Base-by-base conservation (phyloP, 2,797 vertebrate species). In the Dermochelys coriacea region DNA sequence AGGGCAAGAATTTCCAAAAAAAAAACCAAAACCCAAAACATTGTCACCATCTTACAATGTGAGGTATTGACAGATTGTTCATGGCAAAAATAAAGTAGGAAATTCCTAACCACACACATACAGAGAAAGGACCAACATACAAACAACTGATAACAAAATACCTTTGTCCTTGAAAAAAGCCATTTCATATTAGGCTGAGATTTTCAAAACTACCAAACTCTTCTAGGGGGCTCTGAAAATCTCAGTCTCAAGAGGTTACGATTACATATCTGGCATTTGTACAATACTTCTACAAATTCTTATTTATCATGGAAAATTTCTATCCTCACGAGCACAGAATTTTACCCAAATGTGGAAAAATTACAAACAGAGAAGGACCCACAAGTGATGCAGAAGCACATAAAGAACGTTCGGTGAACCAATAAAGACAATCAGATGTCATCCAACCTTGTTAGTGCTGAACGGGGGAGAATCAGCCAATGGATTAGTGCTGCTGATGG, bases 381-480 rank as follows among this genome's bases (percentile, higher is more conserved):
- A 91, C 31, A 94, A 96, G 97, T 8, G 34, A 29, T 15, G 88
- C 86, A 90, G 37, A 91, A 96, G 55, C 79, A 91, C 51, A 91
- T 4, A 12, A 0, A 64, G 12, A 49, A 89, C 54, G 21, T 86
- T 85, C 87, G 37, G 88, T 94, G 95, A 97, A 77, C 95, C 77
- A 97, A 96, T 89, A 89, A 54, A 97, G 92, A 97, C 50, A 97
- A 41, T 8, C 50, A 75, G 74, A 88, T 89, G 95, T 95, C 93
- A 97, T 98, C 99, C 99, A 98, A 99, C 99, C 99, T 99, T 98
- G 97, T 98, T 96, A 94, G 93, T 95, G 98, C 94, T 96, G 98
- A 98, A 98, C 83, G 98, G 98, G 92, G 98, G 98, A 98, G 97
- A 97, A 98, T 98, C 98, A 97, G 98, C 98, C 97, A 99, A 98